A percentile compares a stretch with the other conserved stretches of the same genome.
Conservation (phyloP, 2,888 invertebrate species). For the Sclerodermus sp. region DNA sequence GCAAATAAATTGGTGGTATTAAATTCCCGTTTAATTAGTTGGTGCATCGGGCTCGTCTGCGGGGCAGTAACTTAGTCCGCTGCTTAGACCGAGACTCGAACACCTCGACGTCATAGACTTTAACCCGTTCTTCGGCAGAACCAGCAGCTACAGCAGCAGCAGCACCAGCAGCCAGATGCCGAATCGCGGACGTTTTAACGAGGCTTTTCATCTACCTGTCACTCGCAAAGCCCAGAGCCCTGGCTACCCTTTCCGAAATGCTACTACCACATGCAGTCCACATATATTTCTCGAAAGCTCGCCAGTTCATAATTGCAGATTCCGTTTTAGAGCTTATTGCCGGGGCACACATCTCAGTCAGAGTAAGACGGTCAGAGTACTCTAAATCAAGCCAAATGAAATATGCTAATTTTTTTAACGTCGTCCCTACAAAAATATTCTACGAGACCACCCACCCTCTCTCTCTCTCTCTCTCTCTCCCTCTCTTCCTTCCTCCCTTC, state of each 20-base stretch:
- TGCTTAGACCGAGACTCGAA: constrained; percentile 16
- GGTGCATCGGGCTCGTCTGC: constrained; percentile 21
- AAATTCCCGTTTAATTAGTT: constrained; percentile 34
- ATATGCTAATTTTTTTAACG: too few relatives aligned
- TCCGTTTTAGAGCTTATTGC: background rate
- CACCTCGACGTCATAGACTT: too few relatives aligned
- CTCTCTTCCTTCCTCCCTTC: too few relatives aligned
- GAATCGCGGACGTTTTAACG: constrained; percentile 28
- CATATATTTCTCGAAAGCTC: constrained; percentile 13
- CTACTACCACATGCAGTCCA: constrained; percentile 6
- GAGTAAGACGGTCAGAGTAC: too few relatives aligned
- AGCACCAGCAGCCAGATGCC: background rate
- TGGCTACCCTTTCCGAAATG: constrained; percentile 22
- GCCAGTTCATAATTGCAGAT: constrained; percentile 22
- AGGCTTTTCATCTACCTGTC: constrained; percentile 31
- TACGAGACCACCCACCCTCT: too few relatives aligned
- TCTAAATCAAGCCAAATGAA: too few relatives aligned
- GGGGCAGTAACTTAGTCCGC: constrained; percentile 23
- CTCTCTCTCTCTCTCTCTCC: too few relatives aligned
- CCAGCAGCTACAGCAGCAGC: too few relatives aligned
- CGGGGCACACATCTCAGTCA: too few relatives aligned
- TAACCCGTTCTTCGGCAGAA: too few relatives aligned
- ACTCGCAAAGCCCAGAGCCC: constrained; percentile 19
- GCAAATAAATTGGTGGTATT: too few relatives aligned
- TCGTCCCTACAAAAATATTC: too few relatives aligned